Base-by-base conservation (phyloP, 2,797 vertebrate species). In the Acrocephalus scirpaceus region DNA sequence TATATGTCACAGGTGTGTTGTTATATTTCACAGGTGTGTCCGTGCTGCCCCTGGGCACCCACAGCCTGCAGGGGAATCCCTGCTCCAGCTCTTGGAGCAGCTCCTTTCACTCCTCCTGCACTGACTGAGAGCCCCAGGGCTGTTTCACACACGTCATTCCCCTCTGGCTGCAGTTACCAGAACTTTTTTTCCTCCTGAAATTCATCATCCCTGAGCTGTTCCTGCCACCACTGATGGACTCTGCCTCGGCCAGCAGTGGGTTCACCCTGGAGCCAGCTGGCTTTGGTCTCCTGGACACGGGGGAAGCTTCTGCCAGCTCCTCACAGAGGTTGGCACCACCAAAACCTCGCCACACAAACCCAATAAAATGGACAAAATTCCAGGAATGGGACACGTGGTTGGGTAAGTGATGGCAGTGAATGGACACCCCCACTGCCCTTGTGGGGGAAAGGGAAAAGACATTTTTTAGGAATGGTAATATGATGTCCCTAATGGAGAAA, bases 321-420 rank as follows among this genome's bases (percentile, higher is more conserved):
- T 65, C 42, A 48, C 42, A 56, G 50, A n/a, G 20, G 23, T 3
- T 56, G 29, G 11, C 36, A 22, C 38, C 7, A 32, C 8, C 53
- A 23, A 36, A 58, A 60, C 54, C 45, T 27, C 13, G 32, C 16
- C 45, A 13, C 18, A 10, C 15, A 38, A n/a, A 67, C 27, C 18
- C 0, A 18, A 32, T 5, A 19, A 38, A 60, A 67, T 9, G 16
- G 38, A n/a, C 82, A 45, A 11, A 45, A 45, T 45, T 8, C 62
- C 19, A 69, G 0, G 0, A 13, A 23, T 9, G 32, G 45, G 32
- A 36, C 34, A 8, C 1, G 2, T 0, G 11, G 14, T 0, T 15
- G 53, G 38, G 11, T 15, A 38, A 45, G 27, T 4, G 54, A 53
- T 19, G 23, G 10, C n/a, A 45, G 54, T 2, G 9, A 16, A 18